These are phyloP conservation scores for Lycaena phlaeas DNA, from an alignment of 2,888 invertebrate genomes.

Conservation along the genomic window DNA sequence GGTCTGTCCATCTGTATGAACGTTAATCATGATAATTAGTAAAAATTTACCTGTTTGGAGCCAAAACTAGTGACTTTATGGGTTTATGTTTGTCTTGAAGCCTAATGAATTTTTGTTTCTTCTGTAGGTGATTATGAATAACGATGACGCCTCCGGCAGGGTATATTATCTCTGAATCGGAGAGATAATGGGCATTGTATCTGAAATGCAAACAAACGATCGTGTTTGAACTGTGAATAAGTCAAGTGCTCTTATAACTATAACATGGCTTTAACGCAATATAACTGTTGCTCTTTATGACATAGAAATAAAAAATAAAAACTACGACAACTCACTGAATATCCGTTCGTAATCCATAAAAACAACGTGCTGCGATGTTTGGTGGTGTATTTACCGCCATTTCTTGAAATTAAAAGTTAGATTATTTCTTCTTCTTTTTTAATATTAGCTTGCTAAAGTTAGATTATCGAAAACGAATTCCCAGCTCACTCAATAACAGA, in stretches of 20 bases:
- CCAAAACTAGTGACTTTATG: slow-evolving; percentile 75
- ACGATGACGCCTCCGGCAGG: slow-evolving; percentile 84
- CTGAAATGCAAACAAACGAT: slow-evolving; percentile 32
- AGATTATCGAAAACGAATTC: too few species aligned
- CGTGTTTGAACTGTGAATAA: too few species aligned
- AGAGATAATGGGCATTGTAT: slow-evolving; percentile 81
- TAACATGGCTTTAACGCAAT: slow-evolving; percentile 13
- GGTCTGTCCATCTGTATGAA: too few species aligned
- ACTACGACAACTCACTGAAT: slow-evolving; percentile 70
- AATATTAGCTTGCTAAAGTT: too few species aligned
- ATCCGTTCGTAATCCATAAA: slow-evolving; percentile 77
- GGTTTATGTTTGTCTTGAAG: slow-evolving; percentile 77
- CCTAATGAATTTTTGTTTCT: slow-evolving; percentile 81
- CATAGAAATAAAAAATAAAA: too few species aligned
- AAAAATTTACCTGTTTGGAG: slow-evolving; percentile 77
- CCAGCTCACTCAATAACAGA: slow-evolving; percentile 5
- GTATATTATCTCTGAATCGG: slow-evolving; percentile 84
- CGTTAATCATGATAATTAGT: too few species aligned
- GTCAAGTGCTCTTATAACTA: too few species aligned
- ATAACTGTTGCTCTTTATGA: background rate
- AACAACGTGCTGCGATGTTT: slow-evolving; percentile 71
- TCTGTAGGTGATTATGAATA: slow-evolving; percentile 80
- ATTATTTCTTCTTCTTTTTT: too few species aligned
- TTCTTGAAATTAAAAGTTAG: too few species aligned
- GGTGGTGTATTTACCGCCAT: slow-evolving; percentile 55